phyloP scores from a whole-genome alignment of 2,888 invertebrate genomes.

The Trichogramma dendrolimi region DNA sequence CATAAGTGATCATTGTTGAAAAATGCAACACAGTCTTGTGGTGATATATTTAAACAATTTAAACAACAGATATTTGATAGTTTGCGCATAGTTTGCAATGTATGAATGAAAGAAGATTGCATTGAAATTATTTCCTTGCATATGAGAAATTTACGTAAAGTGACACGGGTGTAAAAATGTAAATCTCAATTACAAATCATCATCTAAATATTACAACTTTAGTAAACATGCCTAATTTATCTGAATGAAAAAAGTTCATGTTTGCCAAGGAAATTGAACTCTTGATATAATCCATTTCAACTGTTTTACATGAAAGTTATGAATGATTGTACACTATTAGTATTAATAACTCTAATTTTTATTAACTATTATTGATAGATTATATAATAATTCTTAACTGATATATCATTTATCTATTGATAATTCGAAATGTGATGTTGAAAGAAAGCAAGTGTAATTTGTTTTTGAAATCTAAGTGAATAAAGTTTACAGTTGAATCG shows the following conservation, averaged over 20 bases:
- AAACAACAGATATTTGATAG: constrained; percentile 36
- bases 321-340: constrained; percentile 52
- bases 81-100: constrained; percentile 32
- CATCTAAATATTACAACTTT: constrained; percentile 15
- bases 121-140: constrained; percentile 26
- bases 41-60: constrained; percentile 39
- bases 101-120: constrained; percentile 27
- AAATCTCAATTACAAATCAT: constrained; percentile 12
- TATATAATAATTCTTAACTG: constrained; percentile 44
- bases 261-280: constrained; percentile 35
- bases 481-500: constrained; percentile 48
- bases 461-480: constrained; percentile 44
- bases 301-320: constrained; percentile 40
- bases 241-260: constrained; percentile 31
- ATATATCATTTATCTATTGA: constrained; percentile 50
- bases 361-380: constrained; percentile 46
- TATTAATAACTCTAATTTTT: constrained; percentile 51
- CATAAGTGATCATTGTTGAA: constrained; percentile 29
- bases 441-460: constrained; percentile 42
- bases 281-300: constrained; percentile 29
- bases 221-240: constrained; percentile 40
- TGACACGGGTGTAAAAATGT: constrained; percentile 13
- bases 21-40: constrained; percentile 32
- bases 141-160: constrained; percentile 27
- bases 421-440: constrained; percentile 51